Base-by-base conservation (phyloP, 2,113 vertebrate species). In the Capricornis sumatraensis region DNA sequence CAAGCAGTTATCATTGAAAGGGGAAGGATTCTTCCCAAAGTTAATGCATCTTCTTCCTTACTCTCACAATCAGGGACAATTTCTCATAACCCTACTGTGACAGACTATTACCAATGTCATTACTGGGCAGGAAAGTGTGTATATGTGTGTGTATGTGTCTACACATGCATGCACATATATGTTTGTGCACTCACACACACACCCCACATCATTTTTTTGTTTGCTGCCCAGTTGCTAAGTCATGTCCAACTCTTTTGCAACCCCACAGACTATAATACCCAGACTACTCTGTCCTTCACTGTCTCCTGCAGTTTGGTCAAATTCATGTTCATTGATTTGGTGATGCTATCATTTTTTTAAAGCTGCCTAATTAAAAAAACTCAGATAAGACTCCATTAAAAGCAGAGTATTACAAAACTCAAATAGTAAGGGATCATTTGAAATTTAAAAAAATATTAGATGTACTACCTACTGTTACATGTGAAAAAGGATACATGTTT, bases 371-470 rank as follows among this genome's bases (percentile, higher is more conserved):
- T 8, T 36, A 25, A 87, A 89, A 53, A 40, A 11, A 62, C 11
- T 58, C 81, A 86, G 60, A 82, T 71, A 86, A 93, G 25, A 28
- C 1, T 92, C 50, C 58, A 36, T 50, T 40, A 84, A 7, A 89
- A 17, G 23, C 52, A 89, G 43, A 85, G 27, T 78, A 78, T 52
- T 64, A 62, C 1, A 94, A 93, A 93, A 81, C 28, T 88, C 52
- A 89, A 95, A 62, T 43, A 62, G 78, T 74, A 84, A 89, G 33
- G 4, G 45, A 16, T 23, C 64, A 94, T 78, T 67, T 89, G 30
- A 86, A 53, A n/a, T 79, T 78, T 87, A 91, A 25, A 21, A 86
- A 92, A 93, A 67, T 27, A 86, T 76, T 53, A 93, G 16, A 81
- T 33, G 11, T 4, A 74, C 2, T 87, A 23, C 2, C 74, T 47